A percentile compares a stretch with the other conserved stretches of the same genome.
Evolutionary conservation across 2,797 vertebrate genomes (phyloP).

Genomic region (Anniella stebbinsi): DNA sequence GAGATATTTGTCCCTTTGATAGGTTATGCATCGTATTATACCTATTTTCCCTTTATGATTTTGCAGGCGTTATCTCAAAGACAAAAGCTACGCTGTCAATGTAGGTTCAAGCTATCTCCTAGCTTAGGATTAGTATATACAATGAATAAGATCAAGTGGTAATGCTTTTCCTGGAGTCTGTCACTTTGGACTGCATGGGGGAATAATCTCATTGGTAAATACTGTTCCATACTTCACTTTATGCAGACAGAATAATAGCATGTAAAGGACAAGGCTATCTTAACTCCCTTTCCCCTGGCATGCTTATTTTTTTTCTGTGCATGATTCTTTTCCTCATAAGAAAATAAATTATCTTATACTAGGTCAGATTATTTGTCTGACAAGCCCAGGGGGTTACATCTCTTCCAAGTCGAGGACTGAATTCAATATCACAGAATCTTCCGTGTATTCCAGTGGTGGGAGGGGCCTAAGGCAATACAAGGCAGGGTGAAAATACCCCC

Average conservation of each 20-base stretch:
- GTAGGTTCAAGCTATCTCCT: neutral
- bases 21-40: conserved; percentile 12
- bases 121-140: neutral
- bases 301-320: neutral
- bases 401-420: no score
- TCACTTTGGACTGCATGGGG: neutral
- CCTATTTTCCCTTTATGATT: conserved; percentile 35
- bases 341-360: neutral
- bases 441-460: no score
- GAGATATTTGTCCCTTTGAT: conserved; percentile 28
- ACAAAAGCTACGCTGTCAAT: neutral
- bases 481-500: no score
- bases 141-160: neutral
- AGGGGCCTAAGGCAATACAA: no score
- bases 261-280: neutral
- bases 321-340: neutral
- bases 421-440: no score
- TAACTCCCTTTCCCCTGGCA: neutral
- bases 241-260: neutral
- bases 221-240: neutral
- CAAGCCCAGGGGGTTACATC: neutral
- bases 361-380: neutral
- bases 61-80: conserved; percentile 21
- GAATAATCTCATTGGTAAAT: no score
- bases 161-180: neutral